Percentiles rank a stretch among this genome's conserved stretches.
phyloP scores from a whole-genome alignment of 2,797 vertebrate genomes.

The Gallirallus australis region DNA sequence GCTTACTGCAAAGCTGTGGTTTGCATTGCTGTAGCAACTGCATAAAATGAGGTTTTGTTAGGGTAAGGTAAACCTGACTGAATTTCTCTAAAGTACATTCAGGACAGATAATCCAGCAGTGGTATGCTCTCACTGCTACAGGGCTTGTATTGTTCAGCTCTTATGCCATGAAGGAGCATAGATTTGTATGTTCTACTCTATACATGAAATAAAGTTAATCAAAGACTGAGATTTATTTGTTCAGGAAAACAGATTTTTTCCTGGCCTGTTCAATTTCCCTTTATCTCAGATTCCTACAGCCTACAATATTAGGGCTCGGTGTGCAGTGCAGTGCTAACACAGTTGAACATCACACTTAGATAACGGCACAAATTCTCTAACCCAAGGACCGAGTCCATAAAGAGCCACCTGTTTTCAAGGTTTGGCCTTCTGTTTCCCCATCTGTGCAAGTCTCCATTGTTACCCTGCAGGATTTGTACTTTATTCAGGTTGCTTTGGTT shows the following conservation, averaged over 20 bases:
- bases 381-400: background rate
- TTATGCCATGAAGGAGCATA: background rate
- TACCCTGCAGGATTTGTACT: background rate
- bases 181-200: background rate
- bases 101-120: background rate
- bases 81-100: background rate
- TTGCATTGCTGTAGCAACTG: background rate
- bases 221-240: background rate
- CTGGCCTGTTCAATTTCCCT: background rate
- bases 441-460: background rate
- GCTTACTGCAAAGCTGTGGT: background rate
- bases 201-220: conserved; percentile 1
- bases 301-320: background rate
- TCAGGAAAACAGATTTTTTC: background rate
- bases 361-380: background rate
- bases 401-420: background rate
- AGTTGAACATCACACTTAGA: background rate
- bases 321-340: background rate
- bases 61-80: conserved; percentile 7
- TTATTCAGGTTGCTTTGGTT: background rate
- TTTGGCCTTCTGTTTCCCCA: background rate
- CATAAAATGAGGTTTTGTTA: background rate
- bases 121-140: background rate
- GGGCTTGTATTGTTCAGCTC: background rate
- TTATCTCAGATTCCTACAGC: background rate